Percentiles rank a stretch among this genome's conserved stretches.
phyloP scores from a whole-genome alignment of 2,113 vertebrate species.

The Dromiciops gliroides region DNA sequence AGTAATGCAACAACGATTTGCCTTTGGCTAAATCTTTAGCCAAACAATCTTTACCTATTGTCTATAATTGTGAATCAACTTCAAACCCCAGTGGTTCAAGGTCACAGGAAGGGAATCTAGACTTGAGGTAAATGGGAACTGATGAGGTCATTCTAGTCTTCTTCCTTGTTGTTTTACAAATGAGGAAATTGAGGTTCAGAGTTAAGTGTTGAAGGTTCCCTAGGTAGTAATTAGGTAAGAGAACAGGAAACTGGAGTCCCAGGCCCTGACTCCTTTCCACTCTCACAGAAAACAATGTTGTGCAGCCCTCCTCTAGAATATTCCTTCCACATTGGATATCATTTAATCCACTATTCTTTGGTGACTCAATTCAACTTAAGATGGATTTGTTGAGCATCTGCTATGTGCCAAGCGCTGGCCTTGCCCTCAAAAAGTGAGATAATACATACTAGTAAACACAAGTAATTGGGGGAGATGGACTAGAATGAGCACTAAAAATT shows the following conservation, averaged over 20 bases:
- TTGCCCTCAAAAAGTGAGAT: not conserved
- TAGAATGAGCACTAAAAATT: not conserved
- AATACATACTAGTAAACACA: not conserved
- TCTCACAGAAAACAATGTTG: not conserved
- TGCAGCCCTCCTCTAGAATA: not conserved
- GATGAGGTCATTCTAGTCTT: not conserved
- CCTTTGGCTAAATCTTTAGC: too few species aligned
- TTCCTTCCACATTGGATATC: not conserved
- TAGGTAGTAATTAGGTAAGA: not conserved
- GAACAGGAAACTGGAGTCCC: not conserved
- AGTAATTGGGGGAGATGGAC: not conserved
- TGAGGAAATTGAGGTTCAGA: not conserved
- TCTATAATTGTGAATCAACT: constrained; percentile 23
- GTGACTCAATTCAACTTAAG: not conserved
- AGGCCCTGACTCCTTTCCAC: not conserved
- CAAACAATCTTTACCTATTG: not conserved
- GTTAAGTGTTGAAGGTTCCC: not conserved
- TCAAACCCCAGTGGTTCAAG: constrained; percentile 21
- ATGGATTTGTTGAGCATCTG: not conserved
- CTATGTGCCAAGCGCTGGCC: not conserved
- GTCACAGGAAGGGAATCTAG: not conserved
- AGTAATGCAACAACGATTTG: constrained; percentile 17
- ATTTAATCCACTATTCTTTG: not conserved
- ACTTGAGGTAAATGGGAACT: not conserved
- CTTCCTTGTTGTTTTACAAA: not conserved